Conservation (phyloP, 2,888 invertebrate species). For the Electrophaes corylata region DNA sequence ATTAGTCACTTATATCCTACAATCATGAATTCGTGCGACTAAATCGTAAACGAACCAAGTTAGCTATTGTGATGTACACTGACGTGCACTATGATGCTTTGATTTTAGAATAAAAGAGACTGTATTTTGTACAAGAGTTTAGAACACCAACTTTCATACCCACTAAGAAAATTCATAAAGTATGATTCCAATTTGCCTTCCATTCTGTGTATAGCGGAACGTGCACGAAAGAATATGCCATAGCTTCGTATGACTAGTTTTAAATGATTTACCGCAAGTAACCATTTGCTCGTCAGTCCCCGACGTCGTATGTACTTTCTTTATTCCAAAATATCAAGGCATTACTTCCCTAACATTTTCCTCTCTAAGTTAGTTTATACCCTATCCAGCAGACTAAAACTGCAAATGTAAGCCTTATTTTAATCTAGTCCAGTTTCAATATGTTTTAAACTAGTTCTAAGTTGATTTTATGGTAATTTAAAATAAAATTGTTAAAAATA, state of each 20-base stretch:
- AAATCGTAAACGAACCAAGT: no score
- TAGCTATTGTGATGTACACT: neutral
- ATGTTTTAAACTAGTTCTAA: slow-evolving; percentile 18
- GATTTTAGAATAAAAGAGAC: slow-evolving; percentile 1
- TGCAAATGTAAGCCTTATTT: slow-evolving; percentile 25
- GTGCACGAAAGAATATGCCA: neutral
- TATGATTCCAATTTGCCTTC: neutral
- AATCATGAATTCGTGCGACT: neutral
- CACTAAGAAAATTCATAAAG: neutral
- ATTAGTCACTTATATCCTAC: neutral
- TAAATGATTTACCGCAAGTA: no score
- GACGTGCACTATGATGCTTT: slow-evolving; percentile 9
- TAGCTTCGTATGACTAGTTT: no score
- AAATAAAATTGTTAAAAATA: neutral
- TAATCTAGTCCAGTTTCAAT: slow-evolving; percentile 35
- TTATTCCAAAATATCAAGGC: neutral
- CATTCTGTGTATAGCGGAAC: neutral
- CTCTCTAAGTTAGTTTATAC: neutral
- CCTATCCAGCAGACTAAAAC: neutral
- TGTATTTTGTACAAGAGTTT: slow-evolving; percentile 19
- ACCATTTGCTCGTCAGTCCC: no score
- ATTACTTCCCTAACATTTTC: no score
- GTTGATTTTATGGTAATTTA: neutral
- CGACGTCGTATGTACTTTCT: no score
- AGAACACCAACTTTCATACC: slow-evolving; percentile 1